Evolutionary conservation across 2,113 vertebrate genomes (phyloP), one percentile per base, ranked within the genome.

Genomic region (Isichthys henryi): DNA sequence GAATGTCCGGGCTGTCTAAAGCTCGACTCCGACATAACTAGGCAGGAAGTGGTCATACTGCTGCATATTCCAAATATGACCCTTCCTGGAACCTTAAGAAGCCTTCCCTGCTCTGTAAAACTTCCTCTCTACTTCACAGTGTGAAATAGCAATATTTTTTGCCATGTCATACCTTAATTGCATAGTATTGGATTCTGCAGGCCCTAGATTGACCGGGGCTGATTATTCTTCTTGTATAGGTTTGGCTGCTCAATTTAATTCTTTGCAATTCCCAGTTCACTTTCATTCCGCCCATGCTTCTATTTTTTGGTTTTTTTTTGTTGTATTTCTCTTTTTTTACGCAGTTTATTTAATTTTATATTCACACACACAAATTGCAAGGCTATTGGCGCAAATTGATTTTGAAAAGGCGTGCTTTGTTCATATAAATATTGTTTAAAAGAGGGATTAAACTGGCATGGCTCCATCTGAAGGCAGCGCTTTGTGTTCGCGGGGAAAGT

Each of bases 371-470:
- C 46, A 86, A 86, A 86, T 52, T 50, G 49, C 27, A 19, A 88
- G 53, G 11, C 11, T n/a, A 88, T 66, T 50, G 49, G 52, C 4
- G 58, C 31, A 88, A 88, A 66, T 39, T 66, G 35, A 21, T 62
- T 88, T 62, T 62, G 31, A 19, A 88, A 45, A 58, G 53, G 35
- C 35, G 19, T 8, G 56, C 62, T 88, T 43, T 88, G 50, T 88
- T 85, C 93, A 91, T 91, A 90, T 89, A 92, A 91, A 89, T 39
- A 91, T 88, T 90, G 74, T 93, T 92, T 93, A 11, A 35, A 93
- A 94, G 92, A 92, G 92, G 93, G 94, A 94, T 94, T 94, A 91
- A 90, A 91, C 94, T 96, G 94, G 95, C 94, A 92, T 91, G 90
- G 89, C 91, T 94, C 95, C 95, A 96, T 95, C 94, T 91, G 91